Evolutionary conservation across 2,797 vertebrate species (phyloP), one percentile per base, ranked within the genome.

Genomic region (Melanotaenia trifasciata): DNA sequence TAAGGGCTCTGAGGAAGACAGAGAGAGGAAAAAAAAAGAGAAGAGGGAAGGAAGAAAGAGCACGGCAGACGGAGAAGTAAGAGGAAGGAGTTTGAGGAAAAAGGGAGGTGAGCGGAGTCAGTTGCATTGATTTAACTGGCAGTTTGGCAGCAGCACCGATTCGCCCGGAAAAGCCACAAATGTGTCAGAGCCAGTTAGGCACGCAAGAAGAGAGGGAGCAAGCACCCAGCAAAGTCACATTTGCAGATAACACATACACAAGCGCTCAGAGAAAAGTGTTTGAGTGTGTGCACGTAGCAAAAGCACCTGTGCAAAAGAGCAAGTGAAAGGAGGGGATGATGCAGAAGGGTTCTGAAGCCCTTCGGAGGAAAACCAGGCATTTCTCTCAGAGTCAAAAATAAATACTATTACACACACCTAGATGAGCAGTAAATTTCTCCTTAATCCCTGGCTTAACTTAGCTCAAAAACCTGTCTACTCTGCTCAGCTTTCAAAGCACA

Each of bases 91-190:
- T 36, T 18, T 45, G 57, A 69, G 73, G 77, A 56, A 33, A 67
- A 58, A 66, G 32, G 70, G 70, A 78, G 78, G 75, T 57, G 85
- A 83, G 72, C 22, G 54, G 81, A 83, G 86, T 77, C 83, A 82
- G 89, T 84, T 89, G 86, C 88, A 89, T 87, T 90, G 90, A 93
- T 93, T 91, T 90, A 89, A 18, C 84, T 90, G 89, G 87, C 90
- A 86, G 86, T 86, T 91, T 90, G 87, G 88, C 89, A 90, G 70
- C 67, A 64, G 86, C 59, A 85, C 76, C 65, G 86, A 85, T 86
- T 87, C 53, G 81, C 83, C 82, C 83, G 84, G 87, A 89, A 91
- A 92, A 90, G 90, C 87, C 87, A 90, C 85, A 86, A 84, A 91
- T 84, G 87, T 87, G 89, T 93, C 92, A 88, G 80, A 89, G 84